Conservation (phyloP, 1,140 invertebrate genomes). For the Drosophila quadrilineata region DNA sequence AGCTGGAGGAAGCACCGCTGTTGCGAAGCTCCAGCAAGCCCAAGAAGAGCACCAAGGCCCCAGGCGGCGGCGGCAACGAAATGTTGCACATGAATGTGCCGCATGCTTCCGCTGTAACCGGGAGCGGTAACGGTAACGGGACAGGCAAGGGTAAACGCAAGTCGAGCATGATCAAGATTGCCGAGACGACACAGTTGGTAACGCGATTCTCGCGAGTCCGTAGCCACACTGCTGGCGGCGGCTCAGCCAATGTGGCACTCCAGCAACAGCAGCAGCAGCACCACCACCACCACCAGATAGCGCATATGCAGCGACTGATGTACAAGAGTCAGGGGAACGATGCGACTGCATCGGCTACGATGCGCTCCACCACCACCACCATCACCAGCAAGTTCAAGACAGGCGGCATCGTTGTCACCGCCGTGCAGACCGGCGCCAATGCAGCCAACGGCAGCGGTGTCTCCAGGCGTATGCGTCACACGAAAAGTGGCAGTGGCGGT, state of each 20-base stretch:
- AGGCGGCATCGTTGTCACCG: slow-evolving; percentile 83
- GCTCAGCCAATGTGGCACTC: not conserved
- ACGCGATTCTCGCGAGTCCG: slow-evolving; percentile 51
- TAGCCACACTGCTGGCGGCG: slow-evolving; percentile 13
- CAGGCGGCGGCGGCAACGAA: slow-evolving; percentile 2
- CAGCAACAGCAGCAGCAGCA: slow-evolving; percentile 41
- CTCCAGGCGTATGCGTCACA: slow-evolving; percentile 43
- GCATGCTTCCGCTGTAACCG: no score
- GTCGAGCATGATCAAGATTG: slow-evolving; percentile 61
- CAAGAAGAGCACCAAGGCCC: slow-evolving; percentile 3
- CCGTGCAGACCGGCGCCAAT: slow-evolving; percentile 64
- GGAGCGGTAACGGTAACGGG: not conserved
- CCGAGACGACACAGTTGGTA: slow-evolving; percentile 68
- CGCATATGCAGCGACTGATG: slow-evolving; percentile 41
- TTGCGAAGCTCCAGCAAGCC: slow-evolving; percentile 18
- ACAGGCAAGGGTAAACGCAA: slow-evolving; percentile 52
- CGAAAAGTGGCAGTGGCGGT: slow-evolving; percentile 14
- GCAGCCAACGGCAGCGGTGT: slow-evolving; percentile 20
- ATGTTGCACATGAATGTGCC: no score
- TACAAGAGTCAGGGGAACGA: slow-evolving; percentile 33
- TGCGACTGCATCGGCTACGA: slow-evolving; percentile 9
- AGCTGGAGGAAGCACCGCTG: slow-evolving; percentile 27
- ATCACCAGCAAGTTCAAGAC: slow-evolving; percentile 82
- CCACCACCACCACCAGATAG: no score
- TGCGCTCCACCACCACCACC: slow-evolving; percentile 12